phyloP scores from a whole-genome alignment of 1,140 invertebrate species.

The Drosophila busckii region DNA sequence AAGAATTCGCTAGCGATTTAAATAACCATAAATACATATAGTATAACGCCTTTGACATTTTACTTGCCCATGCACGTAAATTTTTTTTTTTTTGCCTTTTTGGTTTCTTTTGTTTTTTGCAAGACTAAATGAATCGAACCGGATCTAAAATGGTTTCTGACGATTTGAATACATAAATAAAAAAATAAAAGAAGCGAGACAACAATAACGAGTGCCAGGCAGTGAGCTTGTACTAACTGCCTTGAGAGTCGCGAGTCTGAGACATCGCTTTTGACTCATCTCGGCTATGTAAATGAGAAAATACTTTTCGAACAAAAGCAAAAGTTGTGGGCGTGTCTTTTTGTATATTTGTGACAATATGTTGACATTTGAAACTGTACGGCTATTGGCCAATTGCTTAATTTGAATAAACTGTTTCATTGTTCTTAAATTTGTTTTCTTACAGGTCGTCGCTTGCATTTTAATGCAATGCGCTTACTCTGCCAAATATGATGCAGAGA shows the following conservation, averaged over 20 bases:
- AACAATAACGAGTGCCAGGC: conserved; percentile 5
- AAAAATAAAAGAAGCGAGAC: conserved; percentile 31
- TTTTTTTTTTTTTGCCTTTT: conserved; percentile 28
- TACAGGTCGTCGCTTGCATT: conserved; percentile 74
- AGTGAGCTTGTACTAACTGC: conserved; percentile 11
- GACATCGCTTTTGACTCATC: conserved; percentile 15
- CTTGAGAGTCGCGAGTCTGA: too few relatives aligned
- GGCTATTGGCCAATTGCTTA: conserved; percentile 23
- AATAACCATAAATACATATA: conserved; percentile 6
- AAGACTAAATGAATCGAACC: conserved; percentile 59
- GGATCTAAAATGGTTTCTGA: conserved; percentile 62
- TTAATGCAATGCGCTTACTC: conserved; percentile 73
- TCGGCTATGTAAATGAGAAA: conserved; percentile 53
- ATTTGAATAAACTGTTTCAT: conserved; percentile 22
- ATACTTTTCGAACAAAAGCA: conserved; percentile 12
- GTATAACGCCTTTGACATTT: conserved; percentile 70
- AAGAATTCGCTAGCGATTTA: conserved; percentile 28
- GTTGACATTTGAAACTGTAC: conserved; percentile 33
- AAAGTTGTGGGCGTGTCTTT: conserved; percentile 30
- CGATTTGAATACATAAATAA: conserved; percentile 50
- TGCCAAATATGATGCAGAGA: conserved; percentile 73
- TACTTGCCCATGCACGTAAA: conserved; percentile 18
- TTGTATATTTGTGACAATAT: not conserved
- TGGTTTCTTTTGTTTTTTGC: conserved; percentile 29
- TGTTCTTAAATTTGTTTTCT: not conserved